Evolutionary conservation across 2,113 vertebrate genomes (phyloP).

Genomic region (Eurypyga helias): DNA sequence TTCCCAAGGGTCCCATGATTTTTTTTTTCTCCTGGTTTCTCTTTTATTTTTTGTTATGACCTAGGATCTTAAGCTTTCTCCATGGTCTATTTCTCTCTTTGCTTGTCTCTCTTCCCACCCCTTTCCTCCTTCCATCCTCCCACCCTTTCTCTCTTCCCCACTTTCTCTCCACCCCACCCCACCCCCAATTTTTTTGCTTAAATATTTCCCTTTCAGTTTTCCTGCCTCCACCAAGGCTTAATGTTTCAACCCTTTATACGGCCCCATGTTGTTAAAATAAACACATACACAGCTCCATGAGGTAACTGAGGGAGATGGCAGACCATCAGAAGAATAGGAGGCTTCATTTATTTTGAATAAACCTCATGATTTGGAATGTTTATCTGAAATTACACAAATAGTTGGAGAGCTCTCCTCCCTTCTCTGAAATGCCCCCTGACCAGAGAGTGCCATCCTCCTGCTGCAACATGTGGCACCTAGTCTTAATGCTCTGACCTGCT

Average conservation of each 20-base stretch:
- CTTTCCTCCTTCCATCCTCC: no score
- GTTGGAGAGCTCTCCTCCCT: background rate
- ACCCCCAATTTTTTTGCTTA: background rate
- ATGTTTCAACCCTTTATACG: background rate
- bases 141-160: no score
- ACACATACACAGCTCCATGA: background rate
- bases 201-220: constrained; percentile 42
- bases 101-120: background rate
- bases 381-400: background rate
- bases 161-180: background rate
- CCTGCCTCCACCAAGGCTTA: background rate
- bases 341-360: background rate
- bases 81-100: background rate
- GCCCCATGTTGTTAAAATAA: constrained; percentile 5
- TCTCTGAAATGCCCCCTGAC: background rate
- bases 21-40: background rate
- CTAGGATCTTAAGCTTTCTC: background rate
- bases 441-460: background rate
- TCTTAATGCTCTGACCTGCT: background rate
- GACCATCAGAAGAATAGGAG: background rate
- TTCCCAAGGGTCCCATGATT: background rate
- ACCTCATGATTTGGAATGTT: background rate
- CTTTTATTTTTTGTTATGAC: background rate
- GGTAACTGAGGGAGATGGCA: background rate
- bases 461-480: background rate